A percentile compares a stretch with the other conserved stretches of the same genome.
These are phyloP conservation scores for Acleris emargana DNA, from an alignment of 2,888 invertebrate genomes.

Conservation along the genomic window DNA sequence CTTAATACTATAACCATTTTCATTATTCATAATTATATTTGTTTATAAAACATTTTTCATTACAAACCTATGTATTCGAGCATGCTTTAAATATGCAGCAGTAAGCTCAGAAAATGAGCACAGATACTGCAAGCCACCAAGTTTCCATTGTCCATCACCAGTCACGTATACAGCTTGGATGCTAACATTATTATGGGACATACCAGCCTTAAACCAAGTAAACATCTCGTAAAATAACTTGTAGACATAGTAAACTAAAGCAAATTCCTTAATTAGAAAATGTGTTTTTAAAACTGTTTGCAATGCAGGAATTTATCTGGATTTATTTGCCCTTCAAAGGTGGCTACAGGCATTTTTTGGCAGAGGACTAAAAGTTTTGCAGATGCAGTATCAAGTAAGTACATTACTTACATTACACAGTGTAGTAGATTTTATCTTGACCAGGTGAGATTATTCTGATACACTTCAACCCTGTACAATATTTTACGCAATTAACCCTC, in stretches of 20 bases:
- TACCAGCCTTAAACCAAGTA: slow-evolving; percentile 81
- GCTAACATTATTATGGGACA: slow-evolving; percentile 93
- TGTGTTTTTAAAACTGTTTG: slow-evolving; percentile 3
- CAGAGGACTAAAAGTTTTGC: too few relatives aligned
- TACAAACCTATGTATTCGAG: slow-evolving; percentile 81
- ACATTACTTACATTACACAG: too few relatives aligned
- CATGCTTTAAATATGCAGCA: slow-evolving; percentile 86
- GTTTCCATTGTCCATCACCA: slow-evolving; percentile 93
- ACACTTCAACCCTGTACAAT: too few relatives aligned
- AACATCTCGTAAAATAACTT: slow-evolving; percentile 38
- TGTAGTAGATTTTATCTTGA: too few relatives aligned
- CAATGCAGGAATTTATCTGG: too few relatives aligned
- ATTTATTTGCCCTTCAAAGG: too few relatives aligned
- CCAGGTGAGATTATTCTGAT: too few relatives aligned
- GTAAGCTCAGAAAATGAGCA: slow-evolving; percentile 87
- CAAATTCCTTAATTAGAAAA: slow-evolving; percentile 1
- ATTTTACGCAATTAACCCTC: too few relatives aligned
- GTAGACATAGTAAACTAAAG: not conserved
- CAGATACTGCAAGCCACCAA: slow-evolving; percentile 93
- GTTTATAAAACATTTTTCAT: not conserved
- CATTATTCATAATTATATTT: not conserved
- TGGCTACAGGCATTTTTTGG: too few relatives aligned
- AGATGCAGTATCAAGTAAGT: too few relatives aligned
- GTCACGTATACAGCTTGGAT: slow-evolving; percentile 91
- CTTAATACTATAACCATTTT: too few relatives aligned